Conservation (phyloP, 1,140 invertebrate genomes). For the Riptortus pedestris region DNA sequence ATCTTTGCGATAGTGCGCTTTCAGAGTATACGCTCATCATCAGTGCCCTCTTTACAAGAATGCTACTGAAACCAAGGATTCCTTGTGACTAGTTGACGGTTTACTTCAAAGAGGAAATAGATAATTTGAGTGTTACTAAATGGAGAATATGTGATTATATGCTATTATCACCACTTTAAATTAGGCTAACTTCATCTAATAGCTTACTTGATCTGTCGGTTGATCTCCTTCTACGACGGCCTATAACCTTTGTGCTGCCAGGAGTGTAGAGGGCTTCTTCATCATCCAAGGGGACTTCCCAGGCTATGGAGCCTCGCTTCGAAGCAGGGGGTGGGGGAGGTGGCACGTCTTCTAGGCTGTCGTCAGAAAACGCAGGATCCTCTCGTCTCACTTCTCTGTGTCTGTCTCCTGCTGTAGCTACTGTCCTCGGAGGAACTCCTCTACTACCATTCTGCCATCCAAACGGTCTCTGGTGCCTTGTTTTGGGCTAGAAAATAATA, state of each 20-base stretch:
- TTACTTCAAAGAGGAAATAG: too few relatives aligned
- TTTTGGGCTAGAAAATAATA: conserved; percentile 62
- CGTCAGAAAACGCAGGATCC: conserved; percentile 68
- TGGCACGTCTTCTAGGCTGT: conserved; percentile 61
- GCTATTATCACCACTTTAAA: too few relatives aligned
- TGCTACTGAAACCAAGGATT: too few relatives aligned
- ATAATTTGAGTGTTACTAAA: too few relatives aligned
- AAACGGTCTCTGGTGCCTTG: conserved; percentile 57
- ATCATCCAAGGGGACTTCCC: conserved; percentile 61
- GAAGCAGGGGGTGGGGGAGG: conserved; percentile 26
- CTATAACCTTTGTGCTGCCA: conserved; percentile 59
- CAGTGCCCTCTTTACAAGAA: too few relatives aligned
- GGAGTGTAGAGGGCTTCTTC: conserved; percentile 55
- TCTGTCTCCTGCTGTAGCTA: conserved; percentile 56
- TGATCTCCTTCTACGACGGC: conserved; percentile 41
- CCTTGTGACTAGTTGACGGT: too few relatives aligned
- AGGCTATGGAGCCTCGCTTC: conserved; percentile 67
- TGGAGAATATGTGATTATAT: too few relatives aligned
- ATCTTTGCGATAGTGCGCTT: too few relatives aligned
- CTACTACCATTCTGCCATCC: conserved; percentile 51
- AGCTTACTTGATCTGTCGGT: conserved; percentile 42
- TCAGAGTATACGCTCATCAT: too few relatives aligned
- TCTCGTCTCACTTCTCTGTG: conserved; percentile 61
- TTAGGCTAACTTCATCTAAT: too few relatives aligned
- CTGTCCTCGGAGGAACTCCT: conserved; percentile 45